Base-by-base conservation (phyloP, 2,888 invertebrate species). In the Agrochola macilenta region DNA sequence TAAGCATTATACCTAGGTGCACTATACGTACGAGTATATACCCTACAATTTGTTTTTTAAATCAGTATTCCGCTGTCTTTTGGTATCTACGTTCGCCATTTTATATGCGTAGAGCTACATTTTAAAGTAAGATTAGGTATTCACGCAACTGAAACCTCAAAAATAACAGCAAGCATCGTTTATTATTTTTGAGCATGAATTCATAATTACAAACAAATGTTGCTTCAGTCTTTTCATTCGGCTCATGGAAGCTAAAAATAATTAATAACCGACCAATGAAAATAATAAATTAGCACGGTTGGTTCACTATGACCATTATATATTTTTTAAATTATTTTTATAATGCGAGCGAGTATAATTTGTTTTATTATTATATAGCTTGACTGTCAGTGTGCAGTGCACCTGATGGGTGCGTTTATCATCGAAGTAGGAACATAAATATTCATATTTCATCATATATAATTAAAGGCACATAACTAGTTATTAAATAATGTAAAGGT, bases 191-290 rank as follows among this genome's bases (percentile, higher is more conserved):
- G 35, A 80, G n/a, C 76, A 68, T 69, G 57, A 74, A 82, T 71
- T 60, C 66, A 73, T 73, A 82, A 84, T 82, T 78, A 85, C 72
- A 70, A 82, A 78, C 78, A 81, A 82, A 75, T 82, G 79, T 76
- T 76, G 35, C 58, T 69, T 57, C 69, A 43, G 81, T 61, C n/a
- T 71, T 77, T 74, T 69, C 52, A 71, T 69, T 65, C 60, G 52
- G 66, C 66, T 63, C 61, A 63, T 46, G 57, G 63, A 74, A 83
- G 46, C 71, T 79, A 77, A 77, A 83, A 73, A 79, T 76, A 69
- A 73, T 68, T 23, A 73, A 39, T 66, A 68, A 54, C 64, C n/a
- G 49, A 72, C 80, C 60, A 52, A n/a, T 54, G 17, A 76, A 66
- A 49, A 70, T 0, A 76, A 63, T 61, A 82, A 77, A 71, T 71